A percentile compares a stretch with the other conserved stretches of the same genome.
Conservation (phyloP, 2,888 invertebrate species). For the Dasypogon diadema region DNA sequence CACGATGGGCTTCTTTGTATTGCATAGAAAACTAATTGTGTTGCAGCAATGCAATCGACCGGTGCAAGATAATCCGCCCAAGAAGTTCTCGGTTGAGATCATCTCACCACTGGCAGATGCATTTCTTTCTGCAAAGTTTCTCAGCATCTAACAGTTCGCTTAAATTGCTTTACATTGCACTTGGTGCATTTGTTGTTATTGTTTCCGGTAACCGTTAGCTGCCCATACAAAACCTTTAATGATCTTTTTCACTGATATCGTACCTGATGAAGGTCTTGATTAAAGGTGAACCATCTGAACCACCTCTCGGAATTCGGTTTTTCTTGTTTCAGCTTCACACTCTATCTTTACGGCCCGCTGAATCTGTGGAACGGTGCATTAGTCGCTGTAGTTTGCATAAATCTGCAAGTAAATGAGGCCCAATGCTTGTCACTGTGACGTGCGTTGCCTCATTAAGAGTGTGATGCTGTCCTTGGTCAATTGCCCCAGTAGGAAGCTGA, state of each 20-base stretch:
- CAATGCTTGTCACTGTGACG: not conserved
- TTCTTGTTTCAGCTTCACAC: not conserved
- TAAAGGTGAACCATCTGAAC: constrained; percentile 1
- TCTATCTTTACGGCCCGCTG: not conserved
- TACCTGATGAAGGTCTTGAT: constrained; percentile 27
- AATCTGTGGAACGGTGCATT: not conserved
- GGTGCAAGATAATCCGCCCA: too few relatives aligned
- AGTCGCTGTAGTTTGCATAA: not conserved
- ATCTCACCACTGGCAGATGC: not conserved
- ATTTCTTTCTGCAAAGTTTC: not conserved
- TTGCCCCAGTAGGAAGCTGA: not conserved
- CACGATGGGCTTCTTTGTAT: not conserved
- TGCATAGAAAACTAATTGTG: not conserved
- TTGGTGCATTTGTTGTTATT: not conserved
- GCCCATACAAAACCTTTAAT: constrained; percentile 3
- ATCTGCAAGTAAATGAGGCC: constrained; percentile 12
- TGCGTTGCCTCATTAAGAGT: not conserved
- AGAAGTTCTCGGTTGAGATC: too few relatives aligned
- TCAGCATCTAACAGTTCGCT: too few relatives aligned
- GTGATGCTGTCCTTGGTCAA: not conserved
- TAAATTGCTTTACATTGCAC: not conserved
- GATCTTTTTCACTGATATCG: constrained; percentile 3
- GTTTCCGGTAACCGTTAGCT: not conserved
- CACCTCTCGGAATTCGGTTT: not conserved
- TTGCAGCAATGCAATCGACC: not conserved